These are phyloP conservation scores for Aix galericulata DNA, from an alignment of 2,113 vertebrate species.

Conservation along the genomic window DNA sequence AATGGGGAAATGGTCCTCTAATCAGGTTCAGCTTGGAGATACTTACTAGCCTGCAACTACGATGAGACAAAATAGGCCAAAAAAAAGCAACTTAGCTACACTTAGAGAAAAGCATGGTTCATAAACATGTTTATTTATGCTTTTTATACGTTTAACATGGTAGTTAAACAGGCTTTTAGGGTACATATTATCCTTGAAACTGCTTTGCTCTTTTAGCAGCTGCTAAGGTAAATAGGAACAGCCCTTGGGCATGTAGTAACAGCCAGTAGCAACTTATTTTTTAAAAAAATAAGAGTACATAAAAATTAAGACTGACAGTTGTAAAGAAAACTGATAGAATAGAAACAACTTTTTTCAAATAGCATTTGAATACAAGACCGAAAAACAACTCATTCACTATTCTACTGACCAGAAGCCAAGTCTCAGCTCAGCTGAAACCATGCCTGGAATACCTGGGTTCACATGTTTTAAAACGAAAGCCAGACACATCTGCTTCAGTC, in stretches of 20 bases:
- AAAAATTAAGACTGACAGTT: slow-evolving; percentile 4
- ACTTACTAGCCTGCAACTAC: too few species aligned
- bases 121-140: slow-evolving; percentile 4
- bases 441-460: neutral
- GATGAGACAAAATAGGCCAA: neutral
- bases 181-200: neutral
- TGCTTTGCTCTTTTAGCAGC: neutral
- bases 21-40: neutral
- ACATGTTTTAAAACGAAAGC: neutral
- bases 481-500: neutral
- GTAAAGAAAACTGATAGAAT: neutral
- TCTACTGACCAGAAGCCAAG: accelerated
- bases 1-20: neutral
- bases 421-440: neutral
- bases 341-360: neutral
- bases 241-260: neutral
- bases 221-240: neutral
- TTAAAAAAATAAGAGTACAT: neutral
- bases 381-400: neutral
- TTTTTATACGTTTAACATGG: slow-evolving; percentile 2
- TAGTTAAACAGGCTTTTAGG: neutral
- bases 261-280: neutral
- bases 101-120: neutral
- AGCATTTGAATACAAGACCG: neutral
- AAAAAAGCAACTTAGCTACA: neutral